Conservation (phyloP, 1,140 invertebrate genomes). For the Mya arenaria region DNA sequence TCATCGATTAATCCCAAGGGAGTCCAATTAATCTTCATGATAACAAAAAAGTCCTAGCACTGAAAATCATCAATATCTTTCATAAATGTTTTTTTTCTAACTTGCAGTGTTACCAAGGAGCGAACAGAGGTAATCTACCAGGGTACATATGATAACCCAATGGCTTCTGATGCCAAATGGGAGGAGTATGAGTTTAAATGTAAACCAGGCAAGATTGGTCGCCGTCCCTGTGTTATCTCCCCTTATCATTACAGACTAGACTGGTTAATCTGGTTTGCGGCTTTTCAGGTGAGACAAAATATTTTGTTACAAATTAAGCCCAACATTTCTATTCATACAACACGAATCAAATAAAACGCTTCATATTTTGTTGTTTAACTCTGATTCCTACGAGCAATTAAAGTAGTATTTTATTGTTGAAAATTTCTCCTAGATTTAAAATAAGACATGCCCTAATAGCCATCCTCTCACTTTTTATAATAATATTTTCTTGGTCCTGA, state of each 20-base stretch:
- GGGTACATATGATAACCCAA: conserved; percentile 76
- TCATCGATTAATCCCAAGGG: no score
- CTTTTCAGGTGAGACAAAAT: conserved; percentile 80
- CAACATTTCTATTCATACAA: not conserved
- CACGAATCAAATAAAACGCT: not conserved
- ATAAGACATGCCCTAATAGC: no score
- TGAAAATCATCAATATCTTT: no score
- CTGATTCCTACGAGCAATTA: not conserved
- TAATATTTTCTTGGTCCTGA: no score
- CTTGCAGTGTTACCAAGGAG: conserved; percentile 80
- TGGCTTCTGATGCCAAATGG: conserved; percentile 74
- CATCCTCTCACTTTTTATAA: no score
- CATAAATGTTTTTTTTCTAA: no score
- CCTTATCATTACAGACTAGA: conserved; percentile 82
- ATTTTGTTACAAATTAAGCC: no score
- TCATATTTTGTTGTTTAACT: not conserved
- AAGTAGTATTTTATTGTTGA: not conserved
- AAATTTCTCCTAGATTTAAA: no score
- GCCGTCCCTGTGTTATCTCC: conserved; percentile 80
- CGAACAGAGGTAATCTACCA: conserved; percentile 81
- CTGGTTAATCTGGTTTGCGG: conserved; percentile 82
- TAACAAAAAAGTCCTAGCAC: no score
- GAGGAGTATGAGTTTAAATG: conserved; percentile 82
- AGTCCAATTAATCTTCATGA: no score
- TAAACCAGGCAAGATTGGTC: conserved; percentile 80